These are phyloP conservation scores for Leguminivora glycinivorella DNA, from an alignment of 1,140 invertebrate genomes.

Conservation along the genomic window DNA sequence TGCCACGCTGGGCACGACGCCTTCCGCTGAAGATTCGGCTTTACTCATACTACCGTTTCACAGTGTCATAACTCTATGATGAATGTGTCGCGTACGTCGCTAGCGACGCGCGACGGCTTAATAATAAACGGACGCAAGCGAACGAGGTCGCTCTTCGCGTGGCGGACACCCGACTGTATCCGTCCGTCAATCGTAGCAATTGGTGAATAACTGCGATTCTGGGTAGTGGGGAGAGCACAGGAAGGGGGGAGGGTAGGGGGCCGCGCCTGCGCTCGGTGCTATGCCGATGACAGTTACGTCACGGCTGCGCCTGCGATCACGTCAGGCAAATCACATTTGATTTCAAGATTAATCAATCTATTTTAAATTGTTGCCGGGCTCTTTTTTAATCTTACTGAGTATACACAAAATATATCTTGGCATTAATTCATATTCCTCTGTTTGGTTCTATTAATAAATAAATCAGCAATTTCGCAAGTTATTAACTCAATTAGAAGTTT, in stretches of 20 bases:
- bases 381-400: neutral
- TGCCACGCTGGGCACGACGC: constrained; percentile 63
- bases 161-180: constrained; percentile 61
- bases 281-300: constrained; percentile 46
- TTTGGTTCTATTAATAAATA: neutral
- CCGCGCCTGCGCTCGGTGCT: constrained; percentile 54
- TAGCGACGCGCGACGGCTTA: constrained; percentile 61
- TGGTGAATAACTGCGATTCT: constrained; percentile 74
- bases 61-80: constrained; percentile 70
- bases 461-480: too few species aligned
- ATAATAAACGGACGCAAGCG: constrained; percentile 55
- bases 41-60: constrained; percentile 74
- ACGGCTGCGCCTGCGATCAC: constrained; percentile 54
- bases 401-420: neutral
- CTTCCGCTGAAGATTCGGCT: constrained; percentile 63
- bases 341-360: constrained; percentile 16
- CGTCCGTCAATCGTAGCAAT: constrained; percentile 72
- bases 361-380: constrained; percentile 33
- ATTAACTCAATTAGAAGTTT: too few species aligned
- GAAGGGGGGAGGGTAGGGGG: constrained; percentile 52
- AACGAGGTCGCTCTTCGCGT: constrained; percentile 60
- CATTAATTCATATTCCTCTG: neutral
- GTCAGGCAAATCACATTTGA: constrained; percentile 33
- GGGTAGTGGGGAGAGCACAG: constrained; percentile 57
- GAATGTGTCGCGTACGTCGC: constrained; percentile 65